Conservation (phyloP, 30 jellyfish, hydroid and myxozoan species). For the Aurelia aurita region DNA sequence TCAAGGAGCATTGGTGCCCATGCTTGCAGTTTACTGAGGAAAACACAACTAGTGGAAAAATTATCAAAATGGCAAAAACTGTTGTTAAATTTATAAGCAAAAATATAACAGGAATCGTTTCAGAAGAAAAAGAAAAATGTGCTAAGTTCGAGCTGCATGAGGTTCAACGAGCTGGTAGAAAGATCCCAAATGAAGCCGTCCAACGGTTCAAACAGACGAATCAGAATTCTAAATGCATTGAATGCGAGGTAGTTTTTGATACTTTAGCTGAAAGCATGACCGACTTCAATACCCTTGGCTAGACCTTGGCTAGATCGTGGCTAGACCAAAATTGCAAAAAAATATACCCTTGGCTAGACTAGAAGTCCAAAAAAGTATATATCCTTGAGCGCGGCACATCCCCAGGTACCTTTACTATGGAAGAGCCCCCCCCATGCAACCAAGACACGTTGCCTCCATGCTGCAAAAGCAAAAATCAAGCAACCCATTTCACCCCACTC, state of each 20-base stretch:
- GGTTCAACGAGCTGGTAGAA: slow-evolving; percentile 65
- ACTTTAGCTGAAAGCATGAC: no score
- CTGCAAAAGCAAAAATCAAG: no score
- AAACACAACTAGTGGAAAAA: neutral
- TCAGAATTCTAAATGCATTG: slow-evolving; percentile 46
- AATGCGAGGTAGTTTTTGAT: slow-evolving; percentile 40
- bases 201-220: slow-evolving; percentile 47
- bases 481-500: no score
- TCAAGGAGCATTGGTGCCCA: slow-evolving; percentile 88
- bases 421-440: no score
- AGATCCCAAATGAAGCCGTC: slow-evolving; percentile 30
- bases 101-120: slow-evolving; percentile 4
- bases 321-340: no score
- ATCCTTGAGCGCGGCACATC: no score
- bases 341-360: no score
- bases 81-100: slow-evolving; percentile 59
- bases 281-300: no score
- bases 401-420: no score
- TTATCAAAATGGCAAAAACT: slow-evolving; percentile 45
- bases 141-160: slow-evolving; percentile 43
- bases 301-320: no score
- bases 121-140: slow-evolving; percentile 45
- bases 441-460: no score
- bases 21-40: slow-evolving; percentile 42
- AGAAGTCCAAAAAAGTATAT: no score